These are phyloP conservation scores for Erannis defoliaria DNA, from an alignment of 2,888 invertebrate species.

Conservation along the genomic window DNA sequence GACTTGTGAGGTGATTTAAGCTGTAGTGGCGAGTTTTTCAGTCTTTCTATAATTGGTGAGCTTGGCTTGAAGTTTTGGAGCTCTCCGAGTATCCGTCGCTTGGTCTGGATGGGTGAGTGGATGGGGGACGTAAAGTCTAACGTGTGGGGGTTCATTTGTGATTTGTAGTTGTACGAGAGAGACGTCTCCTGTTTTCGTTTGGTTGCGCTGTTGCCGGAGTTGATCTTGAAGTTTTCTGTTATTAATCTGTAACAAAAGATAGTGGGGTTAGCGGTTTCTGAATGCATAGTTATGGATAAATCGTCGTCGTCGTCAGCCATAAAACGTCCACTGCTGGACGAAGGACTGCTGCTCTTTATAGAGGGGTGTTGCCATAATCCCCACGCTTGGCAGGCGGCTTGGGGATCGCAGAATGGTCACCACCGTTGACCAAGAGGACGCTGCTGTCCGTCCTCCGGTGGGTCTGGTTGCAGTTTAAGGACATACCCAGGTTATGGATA, in stretches of 20 bases:
- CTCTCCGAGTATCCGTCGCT: conserved; percentile 72
- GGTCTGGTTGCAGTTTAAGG: no score
- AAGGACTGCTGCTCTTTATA: no score
- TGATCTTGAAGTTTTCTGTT: conserved; percentile 83
- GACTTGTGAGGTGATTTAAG: background rate
- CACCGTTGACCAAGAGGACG: no score
- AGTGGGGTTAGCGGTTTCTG: conserved; percentile 9
- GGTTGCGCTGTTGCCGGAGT: conserved; percentile 79
- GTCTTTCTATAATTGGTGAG: conserved; percentile 62
- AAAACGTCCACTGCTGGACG: no score
- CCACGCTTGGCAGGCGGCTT: no score
- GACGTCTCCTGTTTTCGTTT: conserved; percentile 78
- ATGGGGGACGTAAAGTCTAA: conserved; percentile 67
- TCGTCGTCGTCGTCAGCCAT: no score
- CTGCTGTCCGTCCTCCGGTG: no score
- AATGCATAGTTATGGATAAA: no score
- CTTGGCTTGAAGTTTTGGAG: conserved; percentile 44
- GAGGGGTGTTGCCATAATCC: no score
- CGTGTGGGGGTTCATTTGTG: conserved; percentile 76
- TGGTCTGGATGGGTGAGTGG: conserved; percentile 62
- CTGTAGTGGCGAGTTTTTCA: conserved; percentile 50
- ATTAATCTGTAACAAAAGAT: conserved; percentile 76
- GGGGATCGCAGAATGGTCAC: no score
- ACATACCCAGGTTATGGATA: no score
- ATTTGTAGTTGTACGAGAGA: conserved; percentile 66